These are phyloP conservation scores for Lytechinus variegatus DNA, from an alignment of 35 echinoderm and acorn worm genomes.

Conservation along the genomic window DNA sequence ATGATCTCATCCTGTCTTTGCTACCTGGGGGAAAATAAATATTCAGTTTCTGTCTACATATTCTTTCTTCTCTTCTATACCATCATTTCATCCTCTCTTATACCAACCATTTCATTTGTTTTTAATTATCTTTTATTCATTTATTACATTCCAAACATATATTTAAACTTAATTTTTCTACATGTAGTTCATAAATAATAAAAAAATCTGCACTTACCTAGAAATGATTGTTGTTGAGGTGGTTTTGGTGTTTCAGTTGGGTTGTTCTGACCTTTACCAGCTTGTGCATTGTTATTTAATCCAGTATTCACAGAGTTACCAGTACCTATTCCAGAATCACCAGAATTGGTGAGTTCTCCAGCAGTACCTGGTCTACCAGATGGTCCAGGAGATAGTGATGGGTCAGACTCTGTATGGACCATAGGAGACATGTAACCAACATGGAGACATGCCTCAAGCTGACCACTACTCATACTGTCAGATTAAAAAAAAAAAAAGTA, in stretches of 20 bases:
- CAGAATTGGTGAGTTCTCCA: neutral
- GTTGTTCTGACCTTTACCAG: neutral
- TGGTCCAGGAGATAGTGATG: neutral
- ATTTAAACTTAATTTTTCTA: too few relatives aligned
- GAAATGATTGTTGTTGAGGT: neutral
- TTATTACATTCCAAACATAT: too few relatives aligned
- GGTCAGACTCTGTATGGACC: neutral
- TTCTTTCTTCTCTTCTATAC: neutral
- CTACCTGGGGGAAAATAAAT: neutral
- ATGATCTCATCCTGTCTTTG: neutral
- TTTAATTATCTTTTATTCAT: too few relatives aligned
- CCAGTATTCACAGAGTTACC: neutral
- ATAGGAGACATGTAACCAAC: neutral
- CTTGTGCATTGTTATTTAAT: neutral
- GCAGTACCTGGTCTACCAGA: neutral
- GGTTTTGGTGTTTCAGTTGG: neutral
- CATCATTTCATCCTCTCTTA: neutral
- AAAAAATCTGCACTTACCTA: neutral
- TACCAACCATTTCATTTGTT: neutral
- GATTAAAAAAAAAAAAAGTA: neutral
- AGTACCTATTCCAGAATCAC: neutral
- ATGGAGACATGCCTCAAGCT: neutral
- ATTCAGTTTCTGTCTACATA: neutral
- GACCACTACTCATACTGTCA: slow-evolving; percentile 35
- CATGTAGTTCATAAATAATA: neutral